Base-by-base conservation (phyloP, 2,797 vertebrate species). In the Somateria mollissima region DNA sequence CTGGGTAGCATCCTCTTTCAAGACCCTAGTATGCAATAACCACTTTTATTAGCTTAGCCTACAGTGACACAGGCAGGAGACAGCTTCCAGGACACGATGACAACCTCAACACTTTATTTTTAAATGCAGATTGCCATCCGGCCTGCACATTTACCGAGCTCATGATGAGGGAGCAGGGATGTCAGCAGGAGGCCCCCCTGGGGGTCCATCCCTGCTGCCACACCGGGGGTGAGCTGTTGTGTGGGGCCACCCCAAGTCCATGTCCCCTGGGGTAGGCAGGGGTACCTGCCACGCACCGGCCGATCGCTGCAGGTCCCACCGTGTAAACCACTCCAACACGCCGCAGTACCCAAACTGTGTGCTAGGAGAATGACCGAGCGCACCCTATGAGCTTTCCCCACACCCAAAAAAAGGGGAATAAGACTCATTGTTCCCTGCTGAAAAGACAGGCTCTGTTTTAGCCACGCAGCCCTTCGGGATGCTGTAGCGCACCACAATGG, bases 381-480 rank as follows among this genome's bases (percentile, higher is more conserved):
- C 39, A 30, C 47, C 37, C 76, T 6, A 3, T 1, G 34, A 90
- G 73, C 53, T 43, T 83, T 81, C 73, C 76, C 83, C 62, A 37
- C 73, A 91, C 18, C 17, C 13, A 56, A 5, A 36, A 84, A 80
- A 61, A 5, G 49, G 76, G 94, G 95, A 96, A 64, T 53, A 66
- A 71, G 88, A 90, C 13, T 95, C 79, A 64, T 57, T 71, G 39
- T 77, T 80, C 80, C 71, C 41, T 69, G 17, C 13, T 87, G 89
- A 75, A 86, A 84, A 75, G 36, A 30, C 58, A 41, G 56, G 56
- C 87, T 90, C 77, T 89, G 65, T 53, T 92, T 62, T 41, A 82
- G 78, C 67, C 49, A 13, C 32, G 8, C 61, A 81, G 66, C 32
- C 69, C 14, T 47, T 53, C 17, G 39, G 24, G 47, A 74, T 6